These are phyloP conservation scores for Fistularia commersonii DNA, from an alignment of 2,797 vertebrate species.

Conservation along the genomic window DNA sequence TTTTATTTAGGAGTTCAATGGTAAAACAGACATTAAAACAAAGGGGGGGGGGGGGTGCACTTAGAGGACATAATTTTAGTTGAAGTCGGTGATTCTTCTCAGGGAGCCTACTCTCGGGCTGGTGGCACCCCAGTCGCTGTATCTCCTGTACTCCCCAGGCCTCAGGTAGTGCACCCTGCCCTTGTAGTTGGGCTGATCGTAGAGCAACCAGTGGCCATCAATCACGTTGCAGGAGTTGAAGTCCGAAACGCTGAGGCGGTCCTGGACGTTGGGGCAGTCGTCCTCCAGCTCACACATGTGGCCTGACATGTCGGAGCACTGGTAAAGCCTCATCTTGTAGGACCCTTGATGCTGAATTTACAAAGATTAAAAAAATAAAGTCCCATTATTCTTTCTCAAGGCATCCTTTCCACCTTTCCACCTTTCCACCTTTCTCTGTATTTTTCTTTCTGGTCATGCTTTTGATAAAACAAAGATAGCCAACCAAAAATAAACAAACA, in stretches of 20 bases:
- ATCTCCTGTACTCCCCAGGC: slow-evolving; percentile 80
- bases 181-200: slow-evolving; percentile 80
- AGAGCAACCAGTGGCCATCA: slow-evolving; percentile 82
- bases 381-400: too few species aligned
- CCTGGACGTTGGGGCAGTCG: slow-evolving; percentile 80
- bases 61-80: slow-evolving; percentile 22
- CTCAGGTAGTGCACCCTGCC: slow-evolving; percentile 83
- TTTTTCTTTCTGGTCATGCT: too few species aligned
- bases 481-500: too few species aligned
- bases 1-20: slow-evolving; percentile 52
- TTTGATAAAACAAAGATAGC: too few species aligned
- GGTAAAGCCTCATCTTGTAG: slow-evolving; percentile 80
- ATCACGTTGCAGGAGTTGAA: slow-evolving; percentile 81
- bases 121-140: slow-evolving; percentile 77
- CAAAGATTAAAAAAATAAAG: too few species aligned
- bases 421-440: too few species aligned
- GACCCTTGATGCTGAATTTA: neutral
- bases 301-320: slow-evolving; percentile 80
- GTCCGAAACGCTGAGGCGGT: slow-evolving; percentile 78
- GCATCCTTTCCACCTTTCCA: too few species aligned
- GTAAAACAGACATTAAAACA: slow-evolving; percentile 22
- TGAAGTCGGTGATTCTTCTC: slow-evolving; percentile 74
- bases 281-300: slow-evolving; percentile 81
- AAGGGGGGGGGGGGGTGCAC: slow-evolving; percentile 5
- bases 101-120: slow-evolving; percentile 78